Conservation (phyloP, 2,888 invertebrate genomes). For the Ophraella communa region DNA sequence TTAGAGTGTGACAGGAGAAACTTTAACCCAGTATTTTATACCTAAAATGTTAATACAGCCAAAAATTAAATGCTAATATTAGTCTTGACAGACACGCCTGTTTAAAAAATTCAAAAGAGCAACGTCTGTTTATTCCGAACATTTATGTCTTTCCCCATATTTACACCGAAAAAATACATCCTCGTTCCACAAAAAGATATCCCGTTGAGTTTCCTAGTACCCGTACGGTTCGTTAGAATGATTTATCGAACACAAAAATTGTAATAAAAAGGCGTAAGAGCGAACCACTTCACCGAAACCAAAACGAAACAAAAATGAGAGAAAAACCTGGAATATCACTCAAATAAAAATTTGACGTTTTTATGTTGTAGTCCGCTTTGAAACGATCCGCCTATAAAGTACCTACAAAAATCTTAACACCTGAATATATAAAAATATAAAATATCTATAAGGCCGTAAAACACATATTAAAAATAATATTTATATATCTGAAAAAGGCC, state of each 20-base stretch:
- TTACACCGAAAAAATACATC: slow-evolving; percentile 10
- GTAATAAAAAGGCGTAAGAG: slow-evolving; percentile 15
- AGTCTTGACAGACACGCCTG: neutral
- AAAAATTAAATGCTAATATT: neutral
- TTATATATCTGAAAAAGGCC: slow-evolving; percentile 61
- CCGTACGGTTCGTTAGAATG: slow-evolving; percentile 26
- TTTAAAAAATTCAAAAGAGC: neutral
- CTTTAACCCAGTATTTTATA: neutral
- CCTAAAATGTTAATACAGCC: neutral
- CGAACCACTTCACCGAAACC: neutral
- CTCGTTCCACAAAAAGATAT: neutral
- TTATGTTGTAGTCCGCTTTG: slow-evolving; percentile 51
- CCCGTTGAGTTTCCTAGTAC: slow-evolving; percentile 26
- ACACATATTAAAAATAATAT: slow-evolving; percentile 62
- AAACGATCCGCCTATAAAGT: slow-evolving; percentile 50
- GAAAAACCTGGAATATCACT: slow-evolving; percentile 36
- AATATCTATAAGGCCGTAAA: slow-evolving; percentile 62
- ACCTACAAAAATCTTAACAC: slow-evolving; percentile 61
- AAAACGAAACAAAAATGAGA: slow-evolving; percentile 11
- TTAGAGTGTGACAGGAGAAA: no score
- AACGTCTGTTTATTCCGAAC: slow-evolving; percentile 4
- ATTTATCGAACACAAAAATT: slow-evolving; percentile 30
- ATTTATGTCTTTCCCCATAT: slow-evolving; percentile 11
- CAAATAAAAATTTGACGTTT: slow-evolving; percentile 55
- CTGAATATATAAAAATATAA: slow-evolving; percentile 62